Percentiles rank a stretch among this genome's conserved stretches.
Conservation (phyloP, 2,888 invertebrate species). For the Xestia xanthographa region DNA sequence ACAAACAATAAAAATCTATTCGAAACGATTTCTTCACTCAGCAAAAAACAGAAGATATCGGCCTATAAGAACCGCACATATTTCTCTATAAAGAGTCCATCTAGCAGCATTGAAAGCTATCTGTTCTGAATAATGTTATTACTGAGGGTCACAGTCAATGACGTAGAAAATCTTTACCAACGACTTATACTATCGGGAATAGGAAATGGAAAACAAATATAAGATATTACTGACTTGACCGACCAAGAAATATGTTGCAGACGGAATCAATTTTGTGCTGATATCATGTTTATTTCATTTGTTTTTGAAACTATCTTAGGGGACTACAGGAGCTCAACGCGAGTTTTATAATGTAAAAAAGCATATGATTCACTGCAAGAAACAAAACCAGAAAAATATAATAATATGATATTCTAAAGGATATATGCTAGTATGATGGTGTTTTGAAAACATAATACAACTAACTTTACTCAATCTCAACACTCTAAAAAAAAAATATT, state of each 20-base stretch:
- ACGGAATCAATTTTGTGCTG: slow-evolving; percentile 47
- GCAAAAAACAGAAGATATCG: slow-evolving; percentile 28
- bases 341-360: too few relatives aligned
- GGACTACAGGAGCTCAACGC: too few relatives aligned
- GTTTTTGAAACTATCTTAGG: slow-evolving; percentile 16
- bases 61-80: slow-evolving; percentile 29
- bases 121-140: slow-evolving; percentile 79
- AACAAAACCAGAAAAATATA: too few relatives aligned
- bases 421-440: too few relatives aligned
- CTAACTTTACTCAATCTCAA: too few relatives aligned
- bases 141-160: slow-evolving; percentile 79
- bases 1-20: slow-evolving; percentile 2
- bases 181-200: slow-evolving; percentile 70
- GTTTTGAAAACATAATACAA: too few relatives aligned
- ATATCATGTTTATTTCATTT: slow-evolving; percentile 21
- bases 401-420: too few relatives aligned
- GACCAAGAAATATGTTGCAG: slow-evolving; percentile 37
- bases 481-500: too few relatives aligned
- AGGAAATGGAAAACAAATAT: slow-evolving; percentile 78
- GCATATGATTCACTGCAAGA: too few relatives aligned
- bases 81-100: slow-evolving; percentile 55
- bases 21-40: not conserved
- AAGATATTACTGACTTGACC: slow-evolving; percentile 67
- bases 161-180: slow-evolving; percentile 81
- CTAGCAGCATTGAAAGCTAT: slow-evolving; percentile 55